phyloP scores from a whole-genome alignment of 2,888 invertebrate genomes.

The Sinopyrophorus schimmeli region DNA sequence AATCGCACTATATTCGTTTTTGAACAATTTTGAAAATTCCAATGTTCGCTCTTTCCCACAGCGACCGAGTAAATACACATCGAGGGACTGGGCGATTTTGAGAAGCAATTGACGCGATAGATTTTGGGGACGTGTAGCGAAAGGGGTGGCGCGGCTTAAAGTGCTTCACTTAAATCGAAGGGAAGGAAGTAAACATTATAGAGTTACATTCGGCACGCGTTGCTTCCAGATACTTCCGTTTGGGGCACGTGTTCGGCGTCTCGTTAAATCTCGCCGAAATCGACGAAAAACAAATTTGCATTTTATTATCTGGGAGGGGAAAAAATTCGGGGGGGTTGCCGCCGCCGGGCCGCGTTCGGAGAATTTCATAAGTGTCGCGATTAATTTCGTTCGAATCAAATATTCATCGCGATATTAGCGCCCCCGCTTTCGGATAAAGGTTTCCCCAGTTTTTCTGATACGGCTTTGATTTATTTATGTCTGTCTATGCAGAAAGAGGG shows the following conservation, averaged over 20 bases:
- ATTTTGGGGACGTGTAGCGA: constrained; percentile 5
- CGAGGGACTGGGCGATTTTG: neutral
- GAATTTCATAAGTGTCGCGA: too few species aligned
- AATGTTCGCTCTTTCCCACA: too few species aligned
- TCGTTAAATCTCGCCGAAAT: too few species aligned
- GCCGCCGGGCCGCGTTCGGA: too few species aligned
- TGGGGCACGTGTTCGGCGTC: constrained; percentile 28
- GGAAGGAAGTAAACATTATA: constrained; percentile 21
- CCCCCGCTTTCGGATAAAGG: constrained; percentile 6
- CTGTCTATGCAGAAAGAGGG: constrained; percentile 25
- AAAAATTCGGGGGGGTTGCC: too few species aligned
- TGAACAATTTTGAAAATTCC: too few species aligned
- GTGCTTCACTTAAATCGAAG: constrained; percentile 10
- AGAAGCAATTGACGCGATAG: neutral
- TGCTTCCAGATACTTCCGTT: constrained; percentile 27
- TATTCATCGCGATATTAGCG: constrained; percentile 12
- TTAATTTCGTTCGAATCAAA: neutral
- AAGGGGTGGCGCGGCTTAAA: constrained; percentile 20
- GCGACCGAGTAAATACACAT: too few species aligned
- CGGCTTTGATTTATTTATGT: constrained; percentile 27
- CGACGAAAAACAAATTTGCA: too few species aligned
- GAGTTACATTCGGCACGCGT: constrained; percentile 28
- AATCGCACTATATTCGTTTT: too few species aligned
- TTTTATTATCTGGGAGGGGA: too few species aligned
- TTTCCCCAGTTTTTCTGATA: constrained; percentile 25